phyloP scores from a whole-genome alignment of 2,113 vertebrate genomes.

The Puma concolor region DNA sequence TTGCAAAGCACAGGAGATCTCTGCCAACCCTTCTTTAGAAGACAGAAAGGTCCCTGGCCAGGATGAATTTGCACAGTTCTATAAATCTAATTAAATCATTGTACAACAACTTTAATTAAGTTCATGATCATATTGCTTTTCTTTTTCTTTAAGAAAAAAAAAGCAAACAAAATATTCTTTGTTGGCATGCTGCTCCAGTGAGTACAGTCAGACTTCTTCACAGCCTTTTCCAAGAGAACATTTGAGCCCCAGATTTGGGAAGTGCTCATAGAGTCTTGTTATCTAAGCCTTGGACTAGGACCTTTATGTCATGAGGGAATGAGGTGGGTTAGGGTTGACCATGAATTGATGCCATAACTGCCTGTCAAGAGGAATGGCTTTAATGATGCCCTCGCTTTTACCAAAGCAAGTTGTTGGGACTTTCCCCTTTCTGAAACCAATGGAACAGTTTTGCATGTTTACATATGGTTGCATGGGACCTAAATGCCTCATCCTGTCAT shows the following conservation, averaged over 20 bases:
- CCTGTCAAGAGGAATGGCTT: background rate
- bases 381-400: background rate
- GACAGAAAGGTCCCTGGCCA: conserved; percentile 80
- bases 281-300: background rate
- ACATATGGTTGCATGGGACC: background rate
- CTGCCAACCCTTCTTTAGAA: conserved; percentile 79
- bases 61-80: conserved; percentile 81
- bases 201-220: background rate
- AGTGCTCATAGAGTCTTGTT: background rate
- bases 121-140: conserved; percentile 77
- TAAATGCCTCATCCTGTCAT: background rate
- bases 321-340: background rate
- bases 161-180: conserved; percentile 49
- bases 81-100: conserved; percentile 85
- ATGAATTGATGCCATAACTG: background rate
- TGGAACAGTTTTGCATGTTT: background rate
- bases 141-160: conserved; percentile 67
- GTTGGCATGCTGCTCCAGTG: background rate
- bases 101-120: conserved; percentile 81
- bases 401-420: background rate
- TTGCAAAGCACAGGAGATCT: conserved; percentile 77
- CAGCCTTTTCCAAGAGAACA: background rate
- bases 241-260: background rate
- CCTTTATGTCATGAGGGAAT: background rate
- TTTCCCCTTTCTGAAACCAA: background rate